phyloP scores from a whole-genome alignment of 2,797 vertebrate genomes.

The Halcyon smyrnensis region DNA sequence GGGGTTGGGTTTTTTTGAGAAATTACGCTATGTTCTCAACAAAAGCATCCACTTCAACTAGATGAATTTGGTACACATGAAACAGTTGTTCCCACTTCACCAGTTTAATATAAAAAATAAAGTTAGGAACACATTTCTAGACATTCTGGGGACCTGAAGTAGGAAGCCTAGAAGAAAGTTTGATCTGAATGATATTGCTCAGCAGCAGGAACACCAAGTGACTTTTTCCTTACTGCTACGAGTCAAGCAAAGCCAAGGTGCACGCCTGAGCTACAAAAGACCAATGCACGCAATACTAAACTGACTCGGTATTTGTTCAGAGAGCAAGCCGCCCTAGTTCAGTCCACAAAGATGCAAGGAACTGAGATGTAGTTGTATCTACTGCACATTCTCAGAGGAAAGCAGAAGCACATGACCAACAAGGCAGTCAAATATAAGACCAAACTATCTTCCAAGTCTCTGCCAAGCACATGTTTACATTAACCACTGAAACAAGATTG shows the following conservation, averaged over 20 bases:
- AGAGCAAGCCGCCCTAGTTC: fast-evolving
- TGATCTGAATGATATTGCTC: neutral
- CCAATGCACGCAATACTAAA: fast-evolving
- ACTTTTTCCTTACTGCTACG: neutral
- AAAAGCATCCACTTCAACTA: neutral
- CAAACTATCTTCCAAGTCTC: neutral
- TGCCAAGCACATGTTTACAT: neutral
- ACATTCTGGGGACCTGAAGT: neutral
- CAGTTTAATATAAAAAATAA: neutral
- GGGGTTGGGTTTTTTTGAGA: neutral
- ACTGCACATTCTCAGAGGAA: neutral
- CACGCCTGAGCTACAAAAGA: neutral
- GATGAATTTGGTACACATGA: neutral
- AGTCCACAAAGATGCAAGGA: fast-evolving
- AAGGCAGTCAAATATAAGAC: neutral
- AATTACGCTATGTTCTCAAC: neutral
- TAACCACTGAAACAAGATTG: neutral
- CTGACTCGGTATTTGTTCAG: no score
- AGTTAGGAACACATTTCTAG: neutral
- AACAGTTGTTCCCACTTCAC: neutral
- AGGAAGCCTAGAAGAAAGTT: neutral
- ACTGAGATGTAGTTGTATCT: neutral
- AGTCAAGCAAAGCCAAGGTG: neutral
- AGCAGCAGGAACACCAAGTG: neutral
- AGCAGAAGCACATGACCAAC: neutral